phyloP scores from a whole-genome alignment of 23 tunicate genomes.

The Clavelina lepadiformis region DNA sequence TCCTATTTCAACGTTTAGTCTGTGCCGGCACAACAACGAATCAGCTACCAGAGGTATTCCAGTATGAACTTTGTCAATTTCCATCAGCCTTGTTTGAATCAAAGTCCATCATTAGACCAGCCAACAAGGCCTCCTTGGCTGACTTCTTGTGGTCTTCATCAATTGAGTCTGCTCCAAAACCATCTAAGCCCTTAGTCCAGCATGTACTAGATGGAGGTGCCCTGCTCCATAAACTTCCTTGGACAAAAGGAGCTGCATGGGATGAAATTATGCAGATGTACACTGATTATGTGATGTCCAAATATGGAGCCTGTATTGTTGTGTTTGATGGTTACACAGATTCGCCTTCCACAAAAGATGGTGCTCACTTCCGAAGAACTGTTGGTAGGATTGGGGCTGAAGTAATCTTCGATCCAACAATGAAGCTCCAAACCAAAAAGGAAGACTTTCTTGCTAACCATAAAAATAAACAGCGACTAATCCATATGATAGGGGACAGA shows the following conservation, averaged over 20 bases:
- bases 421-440: constrained; percentile 1
- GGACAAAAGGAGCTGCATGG: no score
- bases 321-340: no score
- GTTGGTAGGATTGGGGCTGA: constrained; percentile 10
- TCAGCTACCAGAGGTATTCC: constrained; percentile 6
- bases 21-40: constrained; percentile 12
- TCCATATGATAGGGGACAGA: constrained; percentile 2
- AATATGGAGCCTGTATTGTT: no score
- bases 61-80: constrained; percentile 13
- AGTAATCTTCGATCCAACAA: background rate
- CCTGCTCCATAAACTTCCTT: constrained; percentile 2
- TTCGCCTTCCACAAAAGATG: no score
- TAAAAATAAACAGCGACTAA: constrained; percentile 12
- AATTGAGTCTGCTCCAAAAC: no score
- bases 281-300: no score
- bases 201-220: constrained; percentile 11
- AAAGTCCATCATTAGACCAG: constrained; percentile 8
- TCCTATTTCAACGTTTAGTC: constrained; percentile 1
- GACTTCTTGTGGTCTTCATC: constrained; percentile 17
- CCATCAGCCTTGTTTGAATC: constrained; percentile 16
- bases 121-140: constrained; percentile 2
- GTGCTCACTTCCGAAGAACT: constrained; percentile 6
- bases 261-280: no score
- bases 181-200: constrained; percentile 2
- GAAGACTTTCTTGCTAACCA: constrained; percentile 2